Evolutionary conservation across 1,140 invertebrate genomes (phyloP).

Genomic region (Ceratina australensis): DNA sequence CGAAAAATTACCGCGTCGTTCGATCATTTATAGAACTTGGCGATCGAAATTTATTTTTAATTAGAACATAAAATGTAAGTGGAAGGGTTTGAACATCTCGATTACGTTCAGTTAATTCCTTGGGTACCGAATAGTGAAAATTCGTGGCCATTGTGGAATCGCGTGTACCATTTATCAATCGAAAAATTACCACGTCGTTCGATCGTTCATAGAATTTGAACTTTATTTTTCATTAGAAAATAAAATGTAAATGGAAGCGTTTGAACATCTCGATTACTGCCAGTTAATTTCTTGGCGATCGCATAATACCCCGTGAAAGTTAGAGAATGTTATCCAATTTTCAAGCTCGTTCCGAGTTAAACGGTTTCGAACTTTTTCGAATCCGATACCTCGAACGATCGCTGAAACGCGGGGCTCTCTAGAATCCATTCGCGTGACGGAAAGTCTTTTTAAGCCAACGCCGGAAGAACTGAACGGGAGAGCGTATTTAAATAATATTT

Average conservation of each 20-base stretch:
- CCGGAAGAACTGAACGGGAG: background rate
- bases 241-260: background rate
- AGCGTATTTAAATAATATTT: constrained; percentile 32
- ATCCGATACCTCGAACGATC: constrained; percentile 13
- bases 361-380: constrained; percentile 4
- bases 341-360: background rate
- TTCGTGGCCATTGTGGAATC: background rate
- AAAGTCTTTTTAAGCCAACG: background rate
- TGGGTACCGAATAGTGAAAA: background rate
- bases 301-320: background rate
- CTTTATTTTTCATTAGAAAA: no score
- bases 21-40: no score
- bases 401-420: background rate
- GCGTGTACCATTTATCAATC: background rate
- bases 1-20: background rate
- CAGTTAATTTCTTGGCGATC: background rate
- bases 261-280: background rate
- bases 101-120: background rate
- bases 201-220: no score
- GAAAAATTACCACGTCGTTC: background rate
- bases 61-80: no score
- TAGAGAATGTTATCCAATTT: background rate
- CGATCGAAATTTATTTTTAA: no score
- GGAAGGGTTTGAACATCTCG: background rate
- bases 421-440: background rate